phyloP scores from a whole-genome alignment of 1,140 invertebrate species.

The Drosophila teissieri region DNA sequence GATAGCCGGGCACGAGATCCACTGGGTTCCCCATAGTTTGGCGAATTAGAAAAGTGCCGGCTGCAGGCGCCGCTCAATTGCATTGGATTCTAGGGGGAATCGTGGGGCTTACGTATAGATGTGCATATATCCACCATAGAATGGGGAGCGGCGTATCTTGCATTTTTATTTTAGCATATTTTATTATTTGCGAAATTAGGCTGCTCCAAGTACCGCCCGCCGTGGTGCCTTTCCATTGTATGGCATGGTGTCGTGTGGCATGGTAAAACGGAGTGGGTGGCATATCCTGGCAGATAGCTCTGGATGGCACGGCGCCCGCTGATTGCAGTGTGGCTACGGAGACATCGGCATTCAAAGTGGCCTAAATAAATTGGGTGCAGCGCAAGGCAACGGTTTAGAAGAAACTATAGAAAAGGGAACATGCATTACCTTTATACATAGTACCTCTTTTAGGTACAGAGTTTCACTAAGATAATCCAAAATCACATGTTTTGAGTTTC shows the following conservation, averaged over 20 bases:
- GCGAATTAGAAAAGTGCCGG: slow-evolving; percentile 77
- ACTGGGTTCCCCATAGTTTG: slow-evolving; percentile 43
- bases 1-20: slow-evolving; percentile 14
- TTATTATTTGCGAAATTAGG: slow-evolving; percentile 78
- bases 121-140: slow-evolving; percentile 1
- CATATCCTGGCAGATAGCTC: slow-evolving; percentile 44
- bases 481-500: background rate
- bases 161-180: slow-evolving; percentile 70
- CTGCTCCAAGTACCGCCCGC: slow-evolving; percentile 57
- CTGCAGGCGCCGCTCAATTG: slow-evolving; percentile 77
- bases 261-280: background rate
- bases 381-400: slow-evolving; percentile 4
- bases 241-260: background rate
- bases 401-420: slow-evolving; percentile 9
- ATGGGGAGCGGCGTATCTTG: slow-evolving; percentile 28
- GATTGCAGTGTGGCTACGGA: slow-evolving; percentile 35
- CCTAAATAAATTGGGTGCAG: slow-evolving; percentile 58
- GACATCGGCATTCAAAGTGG: slow-evolving; percentile 29
- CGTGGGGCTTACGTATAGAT: background rate
- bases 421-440: background rate
- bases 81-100: slow-evolving; percentile 12
- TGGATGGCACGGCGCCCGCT: slow-evolving; percentile 41
- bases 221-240: slow-evolving; percentile 18
- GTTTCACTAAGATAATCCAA: no score
- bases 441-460: no score